Percentiles rank a stretch among this genome's conserved stretches.
Evolutionary conservation across 2,797 vertebrate species (phyloP).

Genomic region (Protosalanx chinensis): DNA sequence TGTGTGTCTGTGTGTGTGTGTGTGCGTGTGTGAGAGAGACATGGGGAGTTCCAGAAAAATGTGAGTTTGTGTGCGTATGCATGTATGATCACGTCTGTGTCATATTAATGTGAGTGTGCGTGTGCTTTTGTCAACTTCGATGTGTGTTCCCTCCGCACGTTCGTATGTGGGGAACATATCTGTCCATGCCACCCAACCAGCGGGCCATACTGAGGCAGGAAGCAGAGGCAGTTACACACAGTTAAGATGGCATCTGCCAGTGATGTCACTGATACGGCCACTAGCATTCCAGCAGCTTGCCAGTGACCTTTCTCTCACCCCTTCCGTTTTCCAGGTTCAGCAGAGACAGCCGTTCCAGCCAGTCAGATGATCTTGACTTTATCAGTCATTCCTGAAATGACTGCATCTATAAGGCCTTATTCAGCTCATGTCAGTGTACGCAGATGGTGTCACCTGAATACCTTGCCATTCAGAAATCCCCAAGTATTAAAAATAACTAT

Average conservation of each 20-base stretch:
- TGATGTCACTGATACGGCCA: conserved; percentile 4
- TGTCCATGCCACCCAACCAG: background rate
- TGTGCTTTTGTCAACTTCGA: background rate
- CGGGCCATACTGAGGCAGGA: background rate
- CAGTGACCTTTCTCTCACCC: background rate
- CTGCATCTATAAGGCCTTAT: background rate
- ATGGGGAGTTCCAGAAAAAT: background rate
- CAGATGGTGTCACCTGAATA: background rate
- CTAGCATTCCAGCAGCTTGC: background rate
- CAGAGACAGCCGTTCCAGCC: background rate
- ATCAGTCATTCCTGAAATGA: background rate
- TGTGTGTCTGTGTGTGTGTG: background rate
- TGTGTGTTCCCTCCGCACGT: background rate
- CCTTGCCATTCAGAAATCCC: background rate
- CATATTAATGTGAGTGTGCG: background rate
- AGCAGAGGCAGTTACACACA: conserved; percentile 6
- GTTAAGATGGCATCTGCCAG: background rate
- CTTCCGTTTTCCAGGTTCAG: background rate
- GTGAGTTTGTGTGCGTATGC: background rate
- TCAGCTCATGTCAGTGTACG: background rate
- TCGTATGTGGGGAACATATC: background rate
- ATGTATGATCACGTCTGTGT: background rate
- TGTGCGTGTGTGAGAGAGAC: background rate
- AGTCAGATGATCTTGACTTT: conserved; percentile 4
- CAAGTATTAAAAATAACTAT: background rate